Conservation (phyloP, 2,113 vertebrate genomes). For the Chelonoidis abingdonii region DNA sequence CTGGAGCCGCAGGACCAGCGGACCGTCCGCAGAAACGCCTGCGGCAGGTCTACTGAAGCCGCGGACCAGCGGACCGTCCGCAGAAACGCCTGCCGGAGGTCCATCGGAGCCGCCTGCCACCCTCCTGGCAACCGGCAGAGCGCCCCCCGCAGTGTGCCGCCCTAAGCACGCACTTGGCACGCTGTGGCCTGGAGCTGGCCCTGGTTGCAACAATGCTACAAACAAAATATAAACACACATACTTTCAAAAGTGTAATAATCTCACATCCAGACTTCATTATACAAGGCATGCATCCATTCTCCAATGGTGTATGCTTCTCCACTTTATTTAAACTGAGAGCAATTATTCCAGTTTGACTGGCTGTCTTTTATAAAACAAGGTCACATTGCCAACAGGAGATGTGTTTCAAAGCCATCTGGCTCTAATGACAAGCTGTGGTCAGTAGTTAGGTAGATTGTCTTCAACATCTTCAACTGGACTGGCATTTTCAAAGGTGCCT, state of each 20-base stretch:
- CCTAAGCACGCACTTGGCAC: too few species aligned
- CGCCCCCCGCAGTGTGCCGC: too few species aligned
- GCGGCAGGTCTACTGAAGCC: too few species aligned
- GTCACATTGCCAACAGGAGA: slow-evolving; percentile 15
- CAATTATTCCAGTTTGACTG: slow-evolving; percentile 55
- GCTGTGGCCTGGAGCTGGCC: too few species aligned
- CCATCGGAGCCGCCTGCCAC: too few species aligned
- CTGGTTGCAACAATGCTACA: neutral
- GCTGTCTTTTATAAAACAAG: neutral
- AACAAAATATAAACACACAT: neutral
- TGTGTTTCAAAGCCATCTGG: slow-evolving; percentile 44
- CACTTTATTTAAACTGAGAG: slow-evolving; percentile 33
- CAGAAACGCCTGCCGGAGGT: too few species aligned
- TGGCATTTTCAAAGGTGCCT: neutral
- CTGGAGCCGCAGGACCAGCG: too few species aligned
- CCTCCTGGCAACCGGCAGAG: too few species aligned
- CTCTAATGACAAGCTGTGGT: slow-evolving; percentile 17
- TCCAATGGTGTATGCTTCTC: neutral
- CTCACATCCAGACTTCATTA: neutral
- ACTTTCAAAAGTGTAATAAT: slow-evolving; percentile 37
- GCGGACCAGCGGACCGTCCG: too few species aligned
- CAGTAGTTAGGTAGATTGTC: neutral
- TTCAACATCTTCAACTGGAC: neutral
- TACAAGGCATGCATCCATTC: neutral
- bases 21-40: too few species aligned